Percentiles rank a stretch among this genome's conserved stretches.
Evolutionary conservation across 2,113 vertebrate species (phyloP).

Genomic region (Platysteira castanea): DNA sequence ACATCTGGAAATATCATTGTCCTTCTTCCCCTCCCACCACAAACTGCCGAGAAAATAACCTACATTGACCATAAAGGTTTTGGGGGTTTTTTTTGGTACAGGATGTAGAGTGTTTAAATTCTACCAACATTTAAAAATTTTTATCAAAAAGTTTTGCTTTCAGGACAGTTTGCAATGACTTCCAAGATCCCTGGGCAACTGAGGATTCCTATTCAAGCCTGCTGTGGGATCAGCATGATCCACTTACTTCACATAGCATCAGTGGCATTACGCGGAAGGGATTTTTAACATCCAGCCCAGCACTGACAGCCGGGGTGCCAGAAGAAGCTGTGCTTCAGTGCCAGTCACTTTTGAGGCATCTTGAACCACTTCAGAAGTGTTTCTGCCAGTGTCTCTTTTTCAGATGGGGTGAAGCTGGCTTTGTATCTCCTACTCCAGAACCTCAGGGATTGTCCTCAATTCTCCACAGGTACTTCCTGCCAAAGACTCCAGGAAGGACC

Average conservation of each 20-base stretch:
- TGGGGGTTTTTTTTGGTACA: background rate
- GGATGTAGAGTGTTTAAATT: background rate
- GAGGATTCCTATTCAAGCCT: background rate
- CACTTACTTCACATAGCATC: background rate
- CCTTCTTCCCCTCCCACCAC: background rate
- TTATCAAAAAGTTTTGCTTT: background rate
- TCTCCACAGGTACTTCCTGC: background rate
- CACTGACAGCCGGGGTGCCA: background rate
- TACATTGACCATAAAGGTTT: background rate
- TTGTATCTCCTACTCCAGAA: background rate
- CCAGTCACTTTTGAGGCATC: background rate
- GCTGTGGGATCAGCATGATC: background rate
- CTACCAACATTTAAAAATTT: background rate
- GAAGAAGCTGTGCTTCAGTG: background rate
- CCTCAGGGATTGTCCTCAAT: too few species aligned
- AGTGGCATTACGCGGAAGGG: background rate
- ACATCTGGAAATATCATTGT: background rate
- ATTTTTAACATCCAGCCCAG: background rate
- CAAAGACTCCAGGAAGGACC: background rate
- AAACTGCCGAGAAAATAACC: background rate
- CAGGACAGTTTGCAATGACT: background rate
- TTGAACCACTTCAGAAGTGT: background rate
- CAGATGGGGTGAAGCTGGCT: too few species aligned
- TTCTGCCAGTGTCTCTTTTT: background rate
- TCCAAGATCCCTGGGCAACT: background rate